Evolutionary conservation across 2,113 vertebrate species (phyloP), one percentile per base, ranked within the genome.

Genomic region (Pholis gunnellus): DNA sequence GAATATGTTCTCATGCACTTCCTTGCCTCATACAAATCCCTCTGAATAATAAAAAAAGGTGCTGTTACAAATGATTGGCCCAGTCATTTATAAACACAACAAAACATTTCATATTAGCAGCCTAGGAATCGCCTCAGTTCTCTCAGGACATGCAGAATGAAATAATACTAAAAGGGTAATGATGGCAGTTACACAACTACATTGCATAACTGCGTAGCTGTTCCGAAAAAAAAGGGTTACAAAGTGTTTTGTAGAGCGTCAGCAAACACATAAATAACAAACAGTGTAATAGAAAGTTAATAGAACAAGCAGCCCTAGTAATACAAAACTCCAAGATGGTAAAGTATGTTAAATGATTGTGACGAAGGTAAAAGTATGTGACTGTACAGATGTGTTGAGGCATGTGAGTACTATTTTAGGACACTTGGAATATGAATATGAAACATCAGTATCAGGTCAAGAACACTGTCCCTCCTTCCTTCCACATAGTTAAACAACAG

Each of bases 401-500:
- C 48, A 54, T 10, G 20, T 17, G 11, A 52, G 46, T 14, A 50
- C 34, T 38, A 6, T 22, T 52, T 36, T 25, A 31, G 38, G 9
- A 50, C 48, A 60, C 75, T 25, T 56, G n/a, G 50, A n/a, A 9
- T 50, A 20, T 50, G 63, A 67, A 52, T 25, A 40, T 80, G 6
- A 81, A 56, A 13, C 52, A 76, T 36, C 54, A 31, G 40, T 42
- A 27, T 22, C 42, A 18, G 50, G 67, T 79, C 38, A 73, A 68
- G 14, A 31, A 20, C 3, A 8, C 25, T 63, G 20, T 8, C 61
- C 31, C 60, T 70, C 75, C 46, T 27, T 34, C 56, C 31, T 61
- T 44, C 78, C 54, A 48, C 72, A 34, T 75, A 50, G 71, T 78
- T 36, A 88, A 90, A 86, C 81, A 83, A 86, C 84, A 87, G 87